phyloP scores from a whole-genome alignment of 2,888 invertebrate genomes.

The Diplazon laetatorius region DNA sequence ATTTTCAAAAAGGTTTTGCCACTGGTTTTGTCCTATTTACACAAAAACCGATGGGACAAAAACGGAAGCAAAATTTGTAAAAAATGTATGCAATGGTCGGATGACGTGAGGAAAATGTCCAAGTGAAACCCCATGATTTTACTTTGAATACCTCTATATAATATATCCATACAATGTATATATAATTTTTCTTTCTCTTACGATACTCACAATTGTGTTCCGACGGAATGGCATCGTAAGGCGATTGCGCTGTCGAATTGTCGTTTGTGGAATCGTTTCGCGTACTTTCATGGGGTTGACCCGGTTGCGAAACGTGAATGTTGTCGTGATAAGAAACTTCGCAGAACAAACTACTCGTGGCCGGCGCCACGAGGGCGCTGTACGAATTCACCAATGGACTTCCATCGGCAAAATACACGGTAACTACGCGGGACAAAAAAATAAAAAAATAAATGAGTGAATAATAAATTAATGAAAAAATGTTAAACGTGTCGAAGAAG shows the following conservation, averaged over 20 bases:
- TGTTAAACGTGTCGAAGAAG: background rate
- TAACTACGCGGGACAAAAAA: slow-evolving; percentile 75
- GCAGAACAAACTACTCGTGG: slow-evolving; percentile 77
- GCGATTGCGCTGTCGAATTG: slow-evolving; percentile 85
- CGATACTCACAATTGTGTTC: slow-evolving; percentile 79
- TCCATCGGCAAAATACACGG: slow-evolving; percentile 81
- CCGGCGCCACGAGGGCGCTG: slow-evolving; percentile 77
- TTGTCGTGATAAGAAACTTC: slow-evolving; percentile 76
- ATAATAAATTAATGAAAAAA: too few species aligned
- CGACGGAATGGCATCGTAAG: slow-evolving; percentile 83
- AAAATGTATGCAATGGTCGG: too few species aligned
- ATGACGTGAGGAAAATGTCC: too few species aligned
- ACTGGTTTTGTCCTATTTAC: too few species aligned
- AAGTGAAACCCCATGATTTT: too few species aligned
- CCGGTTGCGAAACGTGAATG: slow-evolving; percentile 73
- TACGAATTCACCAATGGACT: slow-evolving; percentile 84
- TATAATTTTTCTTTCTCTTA: background rate
- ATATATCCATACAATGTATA: too few species aligned
- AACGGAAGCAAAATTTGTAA: too few species aligned
- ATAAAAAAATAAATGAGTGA: background rate
- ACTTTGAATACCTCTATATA: too few species aligned
- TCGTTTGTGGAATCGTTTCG: slow-evolving; percentile 84
- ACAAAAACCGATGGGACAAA: too few species aligned
- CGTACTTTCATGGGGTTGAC: slow-evolving; percentile 76
- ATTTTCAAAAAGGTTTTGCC: too few species aligned